A percentile compares a stretch with the other conserved stretches of the same genome.
phyloP scores from a whole-genome alignment of 2,888 invertebrate genomes.

The Drosophila anceps region DNA sequence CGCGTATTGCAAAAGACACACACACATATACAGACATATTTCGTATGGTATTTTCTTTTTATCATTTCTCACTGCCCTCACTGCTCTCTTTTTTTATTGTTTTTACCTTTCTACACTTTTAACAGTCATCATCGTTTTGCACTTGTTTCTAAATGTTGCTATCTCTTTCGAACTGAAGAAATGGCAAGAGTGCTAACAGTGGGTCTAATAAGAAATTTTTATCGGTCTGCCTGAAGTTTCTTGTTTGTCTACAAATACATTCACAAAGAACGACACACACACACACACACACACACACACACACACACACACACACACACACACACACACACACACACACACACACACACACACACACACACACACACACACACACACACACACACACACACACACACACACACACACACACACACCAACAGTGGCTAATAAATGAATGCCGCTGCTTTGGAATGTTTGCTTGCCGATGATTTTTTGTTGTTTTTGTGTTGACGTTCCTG shows the following conservation, averaged over 20 bases:
- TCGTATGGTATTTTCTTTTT: conserved; percentile 62
- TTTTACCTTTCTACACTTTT: conserved; percentile 64
- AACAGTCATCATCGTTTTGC: conserved; percentile 56
- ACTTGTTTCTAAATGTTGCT: conserved; percentile 55
- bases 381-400: too few relatives aligned
- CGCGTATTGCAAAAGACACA: conserved; percentile 38
- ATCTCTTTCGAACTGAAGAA: conserved; percentile 54
- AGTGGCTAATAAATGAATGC: conserved; percentile 42
- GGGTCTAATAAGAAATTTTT: conserved; percentile 65
- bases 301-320: too few relatives aligned
- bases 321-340: too few relatives aligned
- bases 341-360: too few relatives aligned
- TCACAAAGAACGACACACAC: neutral
- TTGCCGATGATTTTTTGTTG: conserved; percentile 20
- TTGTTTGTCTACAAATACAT: conserved; percentile 63
- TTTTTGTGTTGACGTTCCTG: conserved; percentile 45
- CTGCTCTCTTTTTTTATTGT: conserved; percentile 51
- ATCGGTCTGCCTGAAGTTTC: conserved; percentile 68
- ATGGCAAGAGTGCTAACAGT: conserved; percentile 39
- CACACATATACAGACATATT: conserved; percentile 31
- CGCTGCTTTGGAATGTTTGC: conserved; percentile 55
- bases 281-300: too few relatives aligned
- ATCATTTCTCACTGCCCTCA: conserved; percentile 48
- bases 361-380: too few relatives aligned
- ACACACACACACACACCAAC: conserved; percentile 18